phyloP scores from a whole-genome alignment of 2,888 invertebrate species.

The Pollenia angustigena region DNA sequence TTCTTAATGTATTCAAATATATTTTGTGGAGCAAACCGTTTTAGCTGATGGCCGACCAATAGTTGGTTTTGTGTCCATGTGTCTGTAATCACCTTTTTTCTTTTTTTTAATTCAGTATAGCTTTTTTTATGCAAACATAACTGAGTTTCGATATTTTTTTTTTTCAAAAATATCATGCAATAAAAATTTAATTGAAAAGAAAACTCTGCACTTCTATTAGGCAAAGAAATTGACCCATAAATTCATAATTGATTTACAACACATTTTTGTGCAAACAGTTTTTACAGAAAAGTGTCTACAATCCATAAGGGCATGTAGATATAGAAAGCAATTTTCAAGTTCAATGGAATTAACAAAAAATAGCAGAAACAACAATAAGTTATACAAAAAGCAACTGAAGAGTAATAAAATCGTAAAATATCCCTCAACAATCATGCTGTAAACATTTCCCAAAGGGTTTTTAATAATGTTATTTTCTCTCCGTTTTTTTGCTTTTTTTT shows the following conservation, averaged over 20 bases:
- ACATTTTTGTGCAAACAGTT: slow-evolving; percentile 18
- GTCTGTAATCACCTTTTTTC: too few species aligned
- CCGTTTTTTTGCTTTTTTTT: background rate
- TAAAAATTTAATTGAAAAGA: background rate
- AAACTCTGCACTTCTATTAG: background rate
- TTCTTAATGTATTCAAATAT: too few species aligned
- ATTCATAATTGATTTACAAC: slow-evolving; percentile 57
- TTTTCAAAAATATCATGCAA: background rate
- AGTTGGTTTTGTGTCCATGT: too few species aligned
- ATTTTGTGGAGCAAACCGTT: too few species aligned
- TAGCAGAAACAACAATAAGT: background rate
- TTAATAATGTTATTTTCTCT: slow-evolving; percentile 61
- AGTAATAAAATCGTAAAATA: slow-evolving; percentile 53
- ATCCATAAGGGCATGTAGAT: background rate
- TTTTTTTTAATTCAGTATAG: background rate
- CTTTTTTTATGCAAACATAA: background rate
- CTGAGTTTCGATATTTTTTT: background rate
- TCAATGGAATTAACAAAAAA: slow-evolving; percentile 33
- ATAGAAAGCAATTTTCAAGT: slow-evolving; percentile 58
- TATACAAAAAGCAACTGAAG: slow-evolving; percentile 24
- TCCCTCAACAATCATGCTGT: slow-evolving; percentile 56
- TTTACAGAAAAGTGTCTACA: background rate
- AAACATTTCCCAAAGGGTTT: slow-evolving; percentile 65
- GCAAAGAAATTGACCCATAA: slow-evolving; percentile 51
- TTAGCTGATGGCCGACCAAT: too few species aligned